Evolutionary conservation across 2,797 vertebrate species (phyloP).

Genomic region (Lophius americanus): DNA sequence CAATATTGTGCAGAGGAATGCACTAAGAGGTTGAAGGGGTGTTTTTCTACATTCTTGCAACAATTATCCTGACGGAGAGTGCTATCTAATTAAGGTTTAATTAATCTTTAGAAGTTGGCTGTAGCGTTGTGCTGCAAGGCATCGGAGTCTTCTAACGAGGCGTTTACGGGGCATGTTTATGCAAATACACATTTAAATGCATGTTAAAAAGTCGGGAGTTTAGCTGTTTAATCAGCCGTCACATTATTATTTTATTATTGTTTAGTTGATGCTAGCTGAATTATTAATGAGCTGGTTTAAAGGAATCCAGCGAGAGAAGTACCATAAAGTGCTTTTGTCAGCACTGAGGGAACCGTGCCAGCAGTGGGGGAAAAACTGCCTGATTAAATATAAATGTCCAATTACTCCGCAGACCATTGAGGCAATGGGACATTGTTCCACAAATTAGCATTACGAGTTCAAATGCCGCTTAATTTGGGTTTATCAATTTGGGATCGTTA

Average conservation of each 20-base stretch:
- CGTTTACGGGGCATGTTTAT: constrained; percentile 81
- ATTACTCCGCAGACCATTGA: constrained; percentile 77
- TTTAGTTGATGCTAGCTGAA: constrained; percentile 81
- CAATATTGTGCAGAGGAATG: constrained; percentile 40
- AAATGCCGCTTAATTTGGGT: constrained; percentile 71
- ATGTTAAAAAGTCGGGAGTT: constrained; percentile 79
- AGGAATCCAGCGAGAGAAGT: constrained; percentile 69
- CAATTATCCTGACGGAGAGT: constrained; percentile 57
- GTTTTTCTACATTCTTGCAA: constrained; percentile 47
- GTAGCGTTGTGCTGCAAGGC: constrained; percentile 71
- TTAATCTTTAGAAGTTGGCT: constrained; percentile 77
- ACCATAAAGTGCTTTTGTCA: constrained; percentile 80
- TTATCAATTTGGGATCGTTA: constrained; percentile 64
- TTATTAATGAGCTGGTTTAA: constrained; percentile 82
- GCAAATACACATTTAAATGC: constrained; percentile 83
- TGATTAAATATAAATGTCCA: constrained; percentile 86
- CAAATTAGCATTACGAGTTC: constrained; percentile 72
- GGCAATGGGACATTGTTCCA: constrained; percentile 73
- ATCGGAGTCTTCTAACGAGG: constrained; percentile 78
- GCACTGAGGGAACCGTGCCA: constrained; percentile 68
- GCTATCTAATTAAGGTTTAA: constrained; percentile 77
- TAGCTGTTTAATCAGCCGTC: constrained; percentile 84
- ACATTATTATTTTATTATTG: constrained; percentile 85
- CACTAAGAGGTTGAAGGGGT: constrained; percentile 35
- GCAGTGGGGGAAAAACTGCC: constrained; percentile 65